Evolutionary conservation across 2,113 vertebrate species (phyloP).

Genomic region (Spilogale gracilis): DNA sequence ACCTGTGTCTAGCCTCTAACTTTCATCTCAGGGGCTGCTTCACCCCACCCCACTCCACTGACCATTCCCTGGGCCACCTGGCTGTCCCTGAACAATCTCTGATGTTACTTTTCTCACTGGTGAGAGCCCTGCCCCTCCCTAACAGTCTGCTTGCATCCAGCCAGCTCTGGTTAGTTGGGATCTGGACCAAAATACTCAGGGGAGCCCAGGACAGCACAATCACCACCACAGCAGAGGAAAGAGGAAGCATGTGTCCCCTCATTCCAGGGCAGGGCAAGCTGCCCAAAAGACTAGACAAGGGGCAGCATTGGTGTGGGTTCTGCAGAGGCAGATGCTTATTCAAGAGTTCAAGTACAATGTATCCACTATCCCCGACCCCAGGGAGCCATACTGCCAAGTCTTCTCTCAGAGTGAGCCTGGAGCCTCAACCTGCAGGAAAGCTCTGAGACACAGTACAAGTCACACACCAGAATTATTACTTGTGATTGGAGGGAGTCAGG

Average conservation of each 20-base stretch:
- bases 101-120: too few relatives aligned
- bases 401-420: not conserved
- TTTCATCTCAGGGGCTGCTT: not conserved
- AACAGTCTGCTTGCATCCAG: not conserved
- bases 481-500: not conserved
- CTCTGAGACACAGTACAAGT: not conserved
- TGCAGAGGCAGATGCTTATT: not conserved
- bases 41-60: too few relatives aligned
- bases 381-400: not conserved
- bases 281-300: not conserved
- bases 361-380: too few relatives aligned
- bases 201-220: not conserved
- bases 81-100: not conserved
- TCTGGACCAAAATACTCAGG: rapidly evolving
- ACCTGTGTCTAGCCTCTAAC: not conserved
- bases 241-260: not conserved
- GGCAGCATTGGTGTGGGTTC: not conserved
- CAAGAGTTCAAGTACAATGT: not conserved
- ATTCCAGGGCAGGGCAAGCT: not conserved
- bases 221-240: not conserved
- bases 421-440: not conserved
- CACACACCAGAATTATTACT: not conserved
- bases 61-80: not conserved
- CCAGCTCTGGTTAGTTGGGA: not conserved
- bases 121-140: not conserved